A percentile compares a stretch with the other conserved stretches of the same genome.
phyloP scores from a whole-genome alignment of 1,140 invertebrate species.

The Catajapyx aquilonaris region DNA sequence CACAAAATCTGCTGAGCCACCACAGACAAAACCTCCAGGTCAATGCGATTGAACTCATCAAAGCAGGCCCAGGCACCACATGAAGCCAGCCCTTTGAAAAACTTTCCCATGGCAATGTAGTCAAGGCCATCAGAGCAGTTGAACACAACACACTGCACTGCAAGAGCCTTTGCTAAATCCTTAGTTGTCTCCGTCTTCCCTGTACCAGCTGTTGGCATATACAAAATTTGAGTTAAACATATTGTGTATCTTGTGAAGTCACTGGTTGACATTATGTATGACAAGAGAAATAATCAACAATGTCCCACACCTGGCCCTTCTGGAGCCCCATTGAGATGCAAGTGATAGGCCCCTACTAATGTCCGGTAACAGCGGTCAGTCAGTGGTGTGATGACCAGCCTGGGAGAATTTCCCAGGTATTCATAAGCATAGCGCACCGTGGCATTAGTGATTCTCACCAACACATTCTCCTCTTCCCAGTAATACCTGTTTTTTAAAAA shows the following conservation, averaged over 20 bases:
- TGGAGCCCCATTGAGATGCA: conserved; percentile 69
- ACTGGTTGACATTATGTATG: background rate
- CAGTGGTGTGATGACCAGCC: conserved; percentile 44
- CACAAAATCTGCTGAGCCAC: conserved; percentile 64
- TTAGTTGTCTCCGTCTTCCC: conserved; percentile 81
- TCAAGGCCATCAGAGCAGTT: conserved; percentile 88
- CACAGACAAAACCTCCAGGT: conserved; percentile 65
- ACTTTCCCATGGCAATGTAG: conserved; percentile 83
- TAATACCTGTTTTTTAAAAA: no score
- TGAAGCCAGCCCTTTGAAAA: conserved; percentile 68
- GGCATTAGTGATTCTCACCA: conserved; percentile 72
- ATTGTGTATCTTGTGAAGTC: background rate
- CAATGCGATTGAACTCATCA: conserved; percentile 89
- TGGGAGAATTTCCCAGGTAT: conserved; percentile 58
- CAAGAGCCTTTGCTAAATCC: conserved; percentile 70
- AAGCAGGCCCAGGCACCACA: conserved; percentile 86
- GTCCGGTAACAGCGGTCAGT: conserved; percentile 67
- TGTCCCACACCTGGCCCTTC: no score
- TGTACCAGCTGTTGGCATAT: no score
- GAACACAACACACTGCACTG: conserved; percentile 81
- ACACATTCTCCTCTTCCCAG: conserved; percentile 48
- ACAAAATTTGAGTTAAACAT: conserved; percentile 12
- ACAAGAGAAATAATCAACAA: background rate
- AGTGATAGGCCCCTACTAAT: conserved; percentile 64
- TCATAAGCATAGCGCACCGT: conserved; percentile 70